Base-by-base conservation (phyloP, 2,888 invertebrate species). In the Opisthograptis luteolata region DNA sequence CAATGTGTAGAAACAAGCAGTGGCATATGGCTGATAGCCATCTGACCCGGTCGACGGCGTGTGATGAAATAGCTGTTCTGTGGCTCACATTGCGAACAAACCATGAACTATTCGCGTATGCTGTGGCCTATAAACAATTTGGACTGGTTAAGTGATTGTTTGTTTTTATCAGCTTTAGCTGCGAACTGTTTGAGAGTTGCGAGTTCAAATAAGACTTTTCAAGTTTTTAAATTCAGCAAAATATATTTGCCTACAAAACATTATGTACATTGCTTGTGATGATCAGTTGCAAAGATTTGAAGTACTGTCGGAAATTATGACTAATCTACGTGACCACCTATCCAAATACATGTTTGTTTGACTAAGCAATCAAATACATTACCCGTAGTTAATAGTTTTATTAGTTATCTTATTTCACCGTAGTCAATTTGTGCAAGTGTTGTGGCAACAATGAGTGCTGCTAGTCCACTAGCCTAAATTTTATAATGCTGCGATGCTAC, bases 61-160 rank as follows among this genome's bases (percentile, higher is more conserved):
- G 73, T 73, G 68, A 70, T 77, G 70, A 71, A 68, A 66, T 81
- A 78, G 77, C 84, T 79, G 85, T 85, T 70, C 67, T 74, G 78
- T 73, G 80, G 49, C 77, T 81, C 79, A 84, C 79, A 79, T 84
- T 81, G 76, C 73, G 76, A 74, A 67, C 71, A 70, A 75, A 81
- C 80, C 81, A 82, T 84, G 79, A 80, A 76, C 68, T 47, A 60
- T 59, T 58, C 66, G 68, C 67, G 60, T 43, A 25, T 44, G 44
- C 28, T 39, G 37, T 74, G 78, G 47, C 72, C 78, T 63, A 81
- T 73, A 47, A 48, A 46, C 40, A 15, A 43, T 43, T 25, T 41
- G 10, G 40, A 36, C 24, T 25, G 12, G 7, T 41, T 13, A 28
- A 36, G 34, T 30, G 25, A 31, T 49, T 35, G 27, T 35, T 32